Evolutionary conservation across 92 coral and sea anemone species (phyloP), one percentile per base, ranked within the genome.

Genomic region (Actinostola sp.): DNA sequence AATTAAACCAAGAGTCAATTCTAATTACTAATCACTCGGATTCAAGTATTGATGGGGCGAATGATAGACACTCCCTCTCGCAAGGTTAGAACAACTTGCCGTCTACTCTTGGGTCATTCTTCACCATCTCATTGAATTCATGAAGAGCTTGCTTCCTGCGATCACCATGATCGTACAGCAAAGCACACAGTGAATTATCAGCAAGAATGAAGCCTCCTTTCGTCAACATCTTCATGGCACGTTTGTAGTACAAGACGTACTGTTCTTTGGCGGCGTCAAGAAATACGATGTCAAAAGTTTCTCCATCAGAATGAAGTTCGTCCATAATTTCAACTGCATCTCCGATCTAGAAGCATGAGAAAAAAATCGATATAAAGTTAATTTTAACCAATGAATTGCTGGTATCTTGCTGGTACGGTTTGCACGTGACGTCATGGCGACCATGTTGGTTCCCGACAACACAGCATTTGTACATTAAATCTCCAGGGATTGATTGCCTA

Each of bases 51-150:
- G 46, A 20, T 33, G 42, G 80, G 80, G 48, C 79, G 41, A 0
- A 80, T 80, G 24, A 81, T 55, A 1, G 86, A 63, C 13, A 81
- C 49, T 24, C 86, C 86, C 33, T 74, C 76, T 34, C 81, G 38
- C 10, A 81, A 19, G 44, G 86, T 57, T 3, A 81, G 7, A 21
- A 74, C 61, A 11, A 81, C 41, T 45, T 81, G 81, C 29, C n/a
- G n/a, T 81, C 86, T 13, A 81, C 86, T 43, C 70, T 49, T 65
- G 35, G 11, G 13, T 81, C 81, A 32, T 81, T 46, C 50, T 81
- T 63, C 20, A 66, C 82, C 74, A 54, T 27, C 34, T 52, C 66
- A 50, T 76, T 76, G 46, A 76, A 76, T 16, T 76, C 75, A 26
- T 76, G 75, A 1, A 76, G 70, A 35, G 67, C 67, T 30, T 76